These are phyloP conservation scores for Euwallacea fornicatus DNA, from an alignment of 1,140 invertebrate species.

Conservation along the genomic window DNA sequence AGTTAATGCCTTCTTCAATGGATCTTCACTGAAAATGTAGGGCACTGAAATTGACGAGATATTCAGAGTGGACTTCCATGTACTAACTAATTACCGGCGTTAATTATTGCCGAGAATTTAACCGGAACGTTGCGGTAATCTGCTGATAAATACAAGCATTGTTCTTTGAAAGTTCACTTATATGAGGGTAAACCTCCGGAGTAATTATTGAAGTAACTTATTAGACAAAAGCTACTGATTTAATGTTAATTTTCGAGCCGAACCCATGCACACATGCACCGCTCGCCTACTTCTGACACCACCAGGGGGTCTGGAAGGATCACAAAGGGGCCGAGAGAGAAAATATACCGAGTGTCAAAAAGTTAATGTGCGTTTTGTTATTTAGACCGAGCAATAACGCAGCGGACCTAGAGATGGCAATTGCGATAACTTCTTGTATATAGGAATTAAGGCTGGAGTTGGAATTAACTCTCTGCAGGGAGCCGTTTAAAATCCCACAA, in stretches of 20 bases:
- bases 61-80: constrained; percentile 1
- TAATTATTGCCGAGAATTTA: constrained; percentile 3
- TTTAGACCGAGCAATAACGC: constrained; percentile 21
- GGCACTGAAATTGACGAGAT: background rate
- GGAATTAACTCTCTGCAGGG: too few species aligned
- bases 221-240: constrained; percentile 15
- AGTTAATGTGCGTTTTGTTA: constrained; percentile 20
- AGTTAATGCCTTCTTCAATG: too few species aligned
- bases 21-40: too few species aligned
- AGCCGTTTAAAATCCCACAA: too few species aligned
- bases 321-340: constrained; percentile 14
- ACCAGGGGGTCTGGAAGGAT: background rate
- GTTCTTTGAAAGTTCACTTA: constrained; percentile 6
- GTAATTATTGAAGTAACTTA: constrained; percentile 11
- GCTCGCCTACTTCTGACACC: constrained; percentile 17
- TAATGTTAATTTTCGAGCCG: constrained; percentile 22
- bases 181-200: background rate
- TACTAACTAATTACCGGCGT: background rate
- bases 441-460: too few species aligned
- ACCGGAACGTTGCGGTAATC: constrained; percentile 3
- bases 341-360: constrained; percentile 25
- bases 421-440: too few species aligned
- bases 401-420: constrained; percentile 3
- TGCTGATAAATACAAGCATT: background rate
- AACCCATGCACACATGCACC: constrained; percentile 11